Evolutionary conservation across 2,113 vertebrate genomes (phyloP), one percentile per base, ranked within the genome.

Genomic region (Bothrops jararaca): DNA sequence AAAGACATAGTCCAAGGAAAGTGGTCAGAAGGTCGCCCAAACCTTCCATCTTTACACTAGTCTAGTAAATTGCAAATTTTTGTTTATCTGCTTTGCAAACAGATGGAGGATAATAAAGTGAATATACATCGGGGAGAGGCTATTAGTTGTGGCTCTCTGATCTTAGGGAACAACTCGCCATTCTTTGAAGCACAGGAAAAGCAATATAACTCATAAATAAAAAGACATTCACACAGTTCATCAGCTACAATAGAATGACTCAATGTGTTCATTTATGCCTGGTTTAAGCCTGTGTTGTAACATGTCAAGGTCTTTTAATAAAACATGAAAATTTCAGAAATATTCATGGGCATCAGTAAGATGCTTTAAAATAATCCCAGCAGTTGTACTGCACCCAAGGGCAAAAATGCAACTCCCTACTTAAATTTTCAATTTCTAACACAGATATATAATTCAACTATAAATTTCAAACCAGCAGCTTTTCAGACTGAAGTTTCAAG

Each of bases 361-460:
- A 22, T 92, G 87, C 1, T 96, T 95, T 92, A 57, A 95, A 95
- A 88, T 91, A 96, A 85, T 94, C 93, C 26, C 18, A 89, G 56
- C 95, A 95, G 80, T 94, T 91, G 95, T 95, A 95, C 91, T 96
- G 95, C 95, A 90, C 95, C 95, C 95, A 91, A 13, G 45, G 89
- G 95, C 95, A 95, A 96, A 94, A 96, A 92, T 29, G 88, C 92
- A 93, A 94, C 94, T 29, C 92, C 53, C 88, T 96, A 91, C 93
- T 97, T 96, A 97, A 96, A 96, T 96, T 96, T 96, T 96, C 95
- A 96, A 88, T 95, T 97, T 86, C 96, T 95, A 95, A 95, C 93
- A 95, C 94, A 94, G 93, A 96, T 96, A 91, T 96, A 93, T 96
- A 96, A 96, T 96, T 96, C 92, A 96, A 56, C 91, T 93, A 1